phyloP scores from a whole-genome alignment of 2,113 vertebrate genomes.

The Spea multiplicata region DNA sequence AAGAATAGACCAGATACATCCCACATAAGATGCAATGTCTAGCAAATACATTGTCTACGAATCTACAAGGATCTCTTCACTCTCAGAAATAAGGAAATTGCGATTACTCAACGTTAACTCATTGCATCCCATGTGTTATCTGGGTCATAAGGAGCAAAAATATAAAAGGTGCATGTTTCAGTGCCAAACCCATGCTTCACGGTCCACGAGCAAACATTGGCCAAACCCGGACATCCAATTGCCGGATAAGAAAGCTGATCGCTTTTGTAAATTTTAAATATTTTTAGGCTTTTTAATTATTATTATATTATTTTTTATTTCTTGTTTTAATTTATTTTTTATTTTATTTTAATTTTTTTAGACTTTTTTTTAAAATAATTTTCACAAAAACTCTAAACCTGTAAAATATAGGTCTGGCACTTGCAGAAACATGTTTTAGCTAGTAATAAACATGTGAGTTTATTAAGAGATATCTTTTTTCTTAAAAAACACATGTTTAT shows the following conservation, averaged over 20 bases:
- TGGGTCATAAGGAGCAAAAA: constrained; percentile 99
- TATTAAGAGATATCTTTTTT: constrained; percentile 75
- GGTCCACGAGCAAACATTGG: constrained; percentile 59
- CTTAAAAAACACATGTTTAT: constrained; percentile 99
- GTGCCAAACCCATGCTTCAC: constrained; percentile 98
- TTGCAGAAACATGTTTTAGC: constrained; percentile 99
- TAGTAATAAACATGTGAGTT: constrained; percentile 99
- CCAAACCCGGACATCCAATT: constrained; percentile 22
- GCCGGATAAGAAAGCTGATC: neutral
- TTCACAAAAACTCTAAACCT: constrained; percentile 57
- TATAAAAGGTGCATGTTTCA: constrained; percentile 99
- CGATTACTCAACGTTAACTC: constrained; percentile 69
- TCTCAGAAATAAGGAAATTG: constrained; percentile 55
- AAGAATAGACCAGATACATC: constrained; percentile 99
- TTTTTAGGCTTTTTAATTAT: neutral
- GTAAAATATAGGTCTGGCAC: constrained; percentile 98
- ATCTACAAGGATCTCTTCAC: constrained; percentile 54
- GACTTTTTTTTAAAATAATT: constrained; percentile 15
- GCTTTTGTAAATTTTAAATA: neutral
- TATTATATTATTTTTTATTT: neutral
- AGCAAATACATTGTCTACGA: constrained; percentile 58
- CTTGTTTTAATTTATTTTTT: neutral
- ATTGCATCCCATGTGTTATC: constrained; percentile 99
- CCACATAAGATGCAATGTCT: constrained; percentile 99
- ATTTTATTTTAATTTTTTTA: neutral